Conservation (phyloP, 2,113 vertebrate species). For the Cynoglossus semilaevis region DNA sequence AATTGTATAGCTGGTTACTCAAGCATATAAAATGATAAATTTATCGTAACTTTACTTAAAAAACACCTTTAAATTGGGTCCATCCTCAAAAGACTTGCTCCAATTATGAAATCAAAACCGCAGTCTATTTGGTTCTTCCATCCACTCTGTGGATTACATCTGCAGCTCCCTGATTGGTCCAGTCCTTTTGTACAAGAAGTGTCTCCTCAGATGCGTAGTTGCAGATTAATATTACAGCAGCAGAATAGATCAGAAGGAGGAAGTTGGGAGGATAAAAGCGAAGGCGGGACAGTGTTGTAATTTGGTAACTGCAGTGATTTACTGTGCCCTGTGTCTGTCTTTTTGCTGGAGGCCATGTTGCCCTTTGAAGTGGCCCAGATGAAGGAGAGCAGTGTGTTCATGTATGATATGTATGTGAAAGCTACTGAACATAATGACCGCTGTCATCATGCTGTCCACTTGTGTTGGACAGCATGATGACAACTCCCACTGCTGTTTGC, state of each 20-base stretch:
- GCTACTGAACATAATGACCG: slow-evolving; percentile 34
- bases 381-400: slow-evolving; percentile 33
- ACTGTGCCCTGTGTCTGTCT: slow-evolving; percentile 20
- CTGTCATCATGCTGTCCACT: slow-evolving; percentile 31
- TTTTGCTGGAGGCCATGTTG: slow-evolving; percentile 36
- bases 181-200: too few relatives aligned
- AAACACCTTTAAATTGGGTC: too few relatives aligned
- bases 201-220: slow-evolving; percentile 12
- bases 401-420: slow-evolving; percentile 42
- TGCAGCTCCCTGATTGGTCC: too few relatives aligned
- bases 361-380: slow-evolving; percentile 64
- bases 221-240: slow-evolving; percentile 21
- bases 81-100: too few relatives aligned
- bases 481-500: not conserved
- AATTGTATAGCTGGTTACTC: too few relatives aligned
- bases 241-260: slow-evolving; percentile 25
- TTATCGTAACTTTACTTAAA: too few relatives aligned
- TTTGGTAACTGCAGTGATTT: slow-evolving; percentile 48
- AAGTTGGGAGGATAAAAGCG: slow-evolving; percentile 40
- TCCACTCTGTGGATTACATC: too few relatives aligned
- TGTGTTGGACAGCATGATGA: slow-evolving; percentile 4
- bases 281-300: slow-evolving; percentile 19
- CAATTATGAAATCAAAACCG: too few relatives aligned
- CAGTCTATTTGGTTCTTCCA: too few relatives aligned
- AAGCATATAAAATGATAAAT: too few relatives aligned